A percentile compares a stretch with the other conserved stretches of the same genome.
phyloP scores from a whole-genome alignment of 2,113 vertebrate genomes.

The Larimichthys crocea region DNA sequence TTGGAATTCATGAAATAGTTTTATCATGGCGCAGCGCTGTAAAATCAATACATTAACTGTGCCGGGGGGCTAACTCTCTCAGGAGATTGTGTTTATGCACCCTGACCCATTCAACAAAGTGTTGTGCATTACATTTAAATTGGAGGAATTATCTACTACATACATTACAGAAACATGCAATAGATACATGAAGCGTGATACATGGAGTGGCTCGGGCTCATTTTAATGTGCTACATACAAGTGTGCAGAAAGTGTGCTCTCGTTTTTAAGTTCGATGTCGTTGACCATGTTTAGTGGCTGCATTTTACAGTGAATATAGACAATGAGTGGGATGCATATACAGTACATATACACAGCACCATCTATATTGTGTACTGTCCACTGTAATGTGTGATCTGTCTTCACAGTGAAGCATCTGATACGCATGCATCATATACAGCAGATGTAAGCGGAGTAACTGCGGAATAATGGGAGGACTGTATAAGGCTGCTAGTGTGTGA shows the following conservation, averaged over 20 bases:
- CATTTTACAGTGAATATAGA: slow-evolving; percentile 6
- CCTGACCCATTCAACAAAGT: slow-evolving; percentile 72
- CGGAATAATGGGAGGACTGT: slow-evolving; percentile 31
- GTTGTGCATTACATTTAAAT: slow-evolving; percentile 75
- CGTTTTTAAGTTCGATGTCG: neutral
- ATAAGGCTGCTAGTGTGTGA: slow-evolving; percentile 19
- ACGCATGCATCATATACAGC: slow-evolving; percentile 30
- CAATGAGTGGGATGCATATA: slow-evolving; percentile 22
- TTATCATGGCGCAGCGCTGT: slow-evolving; percentile 65
- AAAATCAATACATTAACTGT: slow-evolving; percentile 80
- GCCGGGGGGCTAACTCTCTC: slow-evolving; percentile 61
- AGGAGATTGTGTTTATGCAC: slow-evolving; percentile 78
- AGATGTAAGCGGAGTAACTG: slow-evolving; percentile 12
- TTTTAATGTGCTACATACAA: slow-evolving; percentile 4
- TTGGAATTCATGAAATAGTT: slow-evolving; percentile 83
- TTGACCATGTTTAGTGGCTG: neutral
- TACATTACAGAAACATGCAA: slow-evolving; percentile 58
- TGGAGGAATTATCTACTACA: slow-evolving; percentile 64
- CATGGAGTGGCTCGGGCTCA: slow-evolving; percentile 10
- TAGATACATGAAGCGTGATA: slow-evolving; percentile 31
- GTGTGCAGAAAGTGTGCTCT: neutral
- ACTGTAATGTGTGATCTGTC: slow-evolving; percentile 11
- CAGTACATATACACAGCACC: neutral
- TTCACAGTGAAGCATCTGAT: slow-evolving; percentile 16
- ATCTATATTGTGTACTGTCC: slow-evolving; percentile 2